Evolutionary conservation across 2,888 invertebrate genomes (phyloP).

Genomic region (Gastrophysa polygoni): DNA sequence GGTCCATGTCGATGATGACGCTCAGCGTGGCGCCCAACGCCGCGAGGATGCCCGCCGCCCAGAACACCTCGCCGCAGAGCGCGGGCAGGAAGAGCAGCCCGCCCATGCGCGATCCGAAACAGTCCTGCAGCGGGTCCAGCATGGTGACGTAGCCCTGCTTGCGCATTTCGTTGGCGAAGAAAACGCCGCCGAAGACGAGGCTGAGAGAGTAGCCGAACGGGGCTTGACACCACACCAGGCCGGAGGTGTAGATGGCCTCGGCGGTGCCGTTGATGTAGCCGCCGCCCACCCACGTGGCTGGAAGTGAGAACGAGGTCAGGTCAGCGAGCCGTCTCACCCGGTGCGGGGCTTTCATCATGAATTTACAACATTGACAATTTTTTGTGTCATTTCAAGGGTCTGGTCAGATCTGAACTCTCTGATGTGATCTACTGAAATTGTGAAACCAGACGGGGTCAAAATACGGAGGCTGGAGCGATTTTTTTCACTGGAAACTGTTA

Average conservation of each 20-base stretch:
- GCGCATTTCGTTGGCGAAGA: conserved; percentile 98
- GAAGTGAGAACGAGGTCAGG: conserved; percentile 24
- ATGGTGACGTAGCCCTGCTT: conserved; percentile 97
- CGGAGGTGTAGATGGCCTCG: conserved; percentile 92
- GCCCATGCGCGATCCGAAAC: conserved; percentile 97
- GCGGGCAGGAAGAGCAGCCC: conserved; percentile 95
- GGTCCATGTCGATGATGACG: conserved; percentile 96
- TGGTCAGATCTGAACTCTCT: too few species aligned
- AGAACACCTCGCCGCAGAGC: conserved; percentile 92
- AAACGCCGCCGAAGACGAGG: conserved; percentile 93
- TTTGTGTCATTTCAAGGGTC: too few species aligned
- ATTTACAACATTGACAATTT: too few species aligned
- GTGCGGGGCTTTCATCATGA: too few species aligned
- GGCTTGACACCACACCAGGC: conserved; percentile 97
- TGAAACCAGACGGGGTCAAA: too few species aligned
- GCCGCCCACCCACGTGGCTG: conserved; percentile 99
- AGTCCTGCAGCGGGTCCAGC: conserved; percentile 97
- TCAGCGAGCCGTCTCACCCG: too few species aligned
- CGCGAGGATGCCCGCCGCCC: conserved; percentile 97
- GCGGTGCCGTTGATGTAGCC: conserved; percentile 99
- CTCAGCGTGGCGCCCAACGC: conserved; percentile 95
- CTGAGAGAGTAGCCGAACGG: conserved; percentile 98
- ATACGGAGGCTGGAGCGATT: too few species aligned
- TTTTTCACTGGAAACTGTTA: too few species aligned
- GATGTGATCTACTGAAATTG: too few species aligned